A percentile compares a stretch with the other conserved stretches of the same genome.
Evolutionary conservation across 2,113 vertebrate species (phyloP).

Genomic region (Aphyosemion australe): DNA sequence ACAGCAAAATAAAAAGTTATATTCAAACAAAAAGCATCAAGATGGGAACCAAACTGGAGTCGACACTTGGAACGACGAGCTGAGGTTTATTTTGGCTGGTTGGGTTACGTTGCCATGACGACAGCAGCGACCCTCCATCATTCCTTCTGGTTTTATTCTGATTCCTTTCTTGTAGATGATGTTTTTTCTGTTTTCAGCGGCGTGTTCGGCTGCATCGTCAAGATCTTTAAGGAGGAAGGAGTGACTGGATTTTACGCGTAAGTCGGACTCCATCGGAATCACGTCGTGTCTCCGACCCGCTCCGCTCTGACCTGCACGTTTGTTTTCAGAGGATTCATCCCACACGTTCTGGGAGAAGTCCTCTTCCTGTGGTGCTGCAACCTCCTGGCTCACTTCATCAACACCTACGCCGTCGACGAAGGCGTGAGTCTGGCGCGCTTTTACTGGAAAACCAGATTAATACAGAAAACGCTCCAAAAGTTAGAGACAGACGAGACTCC

Average conservation of each 20-base stretch:
- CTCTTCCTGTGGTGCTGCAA: conserved; percentile 92
- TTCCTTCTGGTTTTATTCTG: background rate
- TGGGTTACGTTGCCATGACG: too few species aligned
- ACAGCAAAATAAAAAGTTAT: too few species aligned
- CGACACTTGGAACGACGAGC: too few species aligned
- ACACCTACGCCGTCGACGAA: conserved; percentile 88
- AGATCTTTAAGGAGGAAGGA: conserved; percentile 89
- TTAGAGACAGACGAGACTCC: too few species aligned
- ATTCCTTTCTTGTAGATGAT: background rate
- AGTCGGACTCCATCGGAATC: conserved; percentile 38
- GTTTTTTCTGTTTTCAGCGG: conserved; percentile 68
- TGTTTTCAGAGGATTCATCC: conserved; percentile 84
- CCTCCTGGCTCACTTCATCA: conserved; percentile 90
- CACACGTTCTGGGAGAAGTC: conserved; percentile 88
- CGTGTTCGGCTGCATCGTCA: conserved; percentile 82
- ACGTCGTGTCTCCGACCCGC: background rate
- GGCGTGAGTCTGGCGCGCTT: conserved; percentile 79
- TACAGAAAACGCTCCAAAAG: too few species aligned
- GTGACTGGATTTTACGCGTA: conserved; percentile 89
- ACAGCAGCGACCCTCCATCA: background rate
- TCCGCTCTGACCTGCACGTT: conserved; percentile 13
- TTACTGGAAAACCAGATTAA: background rate
- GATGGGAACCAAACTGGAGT: too few species aligned
- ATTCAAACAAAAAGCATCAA: too few species aligned
- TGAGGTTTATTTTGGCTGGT: too few species aligned